A percentile compares a stretch with the other conserved stretches of the same genome.
Evolutionary conservation across 64 coral and sea anemone genomes (phyloP).

Genomic region (Actinia tenebrosa): DNA sequence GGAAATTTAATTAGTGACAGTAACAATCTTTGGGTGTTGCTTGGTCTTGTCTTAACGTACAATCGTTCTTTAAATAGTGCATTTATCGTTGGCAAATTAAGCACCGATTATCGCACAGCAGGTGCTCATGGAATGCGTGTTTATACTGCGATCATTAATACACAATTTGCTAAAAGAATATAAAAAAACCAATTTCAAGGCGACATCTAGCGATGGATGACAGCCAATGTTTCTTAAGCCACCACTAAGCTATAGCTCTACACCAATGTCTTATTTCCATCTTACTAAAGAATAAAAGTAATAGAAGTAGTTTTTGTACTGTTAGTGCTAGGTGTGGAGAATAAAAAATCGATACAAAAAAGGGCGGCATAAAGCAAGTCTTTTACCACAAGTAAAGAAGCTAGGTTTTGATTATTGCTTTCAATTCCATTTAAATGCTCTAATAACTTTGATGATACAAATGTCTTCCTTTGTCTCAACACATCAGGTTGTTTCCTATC

Average conservation of each 20-base stretch:
- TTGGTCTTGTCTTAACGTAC: constrained; percentile 35
- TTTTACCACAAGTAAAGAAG: background rate
- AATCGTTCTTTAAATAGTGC: constrained; percentile 39
- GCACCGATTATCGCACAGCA: constrained; percentile 77
- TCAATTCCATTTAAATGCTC: background rate
- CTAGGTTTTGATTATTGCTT: background rate
- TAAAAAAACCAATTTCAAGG: background rate
- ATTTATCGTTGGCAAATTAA: constrained; percentile 82
- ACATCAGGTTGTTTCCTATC: background rate
- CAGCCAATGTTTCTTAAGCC: background rate
- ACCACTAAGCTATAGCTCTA: background rate
- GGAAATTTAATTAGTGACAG: background rate
- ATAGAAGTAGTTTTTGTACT: background rate
- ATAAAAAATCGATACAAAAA: background rate
- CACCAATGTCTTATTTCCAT: background rate
- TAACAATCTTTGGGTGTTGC: constrained; percentile 3
- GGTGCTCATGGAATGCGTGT: constrained; percentile 60
- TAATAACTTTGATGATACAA: constrained; percentile 2
- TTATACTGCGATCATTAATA: constrained; percentile 64
- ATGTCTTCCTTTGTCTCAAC: constrained; percentile 1
- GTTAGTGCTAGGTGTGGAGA: background rate
- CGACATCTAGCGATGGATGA: background rate
- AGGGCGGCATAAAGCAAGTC: background rate
- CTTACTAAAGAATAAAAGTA: background rate
- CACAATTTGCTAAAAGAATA: constrained; percentile 43